Conservation (phyloP, 2,113 vertebrate species). For the Heterocephalus glaber region DNA sequence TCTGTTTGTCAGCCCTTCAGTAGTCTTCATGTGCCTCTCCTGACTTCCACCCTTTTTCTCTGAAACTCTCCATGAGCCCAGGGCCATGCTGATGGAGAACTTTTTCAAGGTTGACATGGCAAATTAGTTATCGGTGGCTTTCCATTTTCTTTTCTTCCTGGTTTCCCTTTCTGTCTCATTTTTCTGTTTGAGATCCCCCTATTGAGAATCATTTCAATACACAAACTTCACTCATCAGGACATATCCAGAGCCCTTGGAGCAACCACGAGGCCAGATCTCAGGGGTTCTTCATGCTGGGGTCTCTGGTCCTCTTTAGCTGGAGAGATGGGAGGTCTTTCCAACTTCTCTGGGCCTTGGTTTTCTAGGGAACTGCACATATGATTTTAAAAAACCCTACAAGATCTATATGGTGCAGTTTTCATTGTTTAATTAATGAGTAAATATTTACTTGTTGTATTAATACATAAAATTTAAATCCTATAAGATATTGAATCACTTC, state of each 20-base stretch:
- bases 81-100: not conserved
- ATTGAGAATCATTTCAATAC: not conserved
- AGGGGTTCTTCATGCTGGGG: not conserved
- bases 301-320: not conserved
- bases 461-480: not conserved
- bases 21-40: not conserved
- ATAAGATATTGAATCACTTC: not conserved
- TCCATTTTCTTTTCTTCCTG: not conserved
- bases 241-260: not conserved
- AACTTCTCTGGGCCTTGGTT: not conserved
- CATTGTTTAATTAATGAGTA: not conserved
- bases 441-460: not conserved
- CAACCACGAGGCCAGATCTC: no score
- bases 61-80: not conserved
- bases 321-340: not conserved
- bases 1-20: not conserved
- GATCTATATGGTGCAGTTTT: not conserved
- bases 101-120: not conserved
- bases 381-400: not conserved
- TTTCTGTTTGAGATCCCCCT: not conserved
- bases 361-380: not conserved
- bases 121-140: not conserved
- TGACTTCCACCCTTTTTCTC: not conserved
- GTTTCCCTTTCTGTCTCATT: not conserved
- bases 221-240: not conserved